These are phyloP conservation scores for Ia io DNA, from an alignment of 2,113 vertebrate species.

Conservation along the genomic window DNA sequence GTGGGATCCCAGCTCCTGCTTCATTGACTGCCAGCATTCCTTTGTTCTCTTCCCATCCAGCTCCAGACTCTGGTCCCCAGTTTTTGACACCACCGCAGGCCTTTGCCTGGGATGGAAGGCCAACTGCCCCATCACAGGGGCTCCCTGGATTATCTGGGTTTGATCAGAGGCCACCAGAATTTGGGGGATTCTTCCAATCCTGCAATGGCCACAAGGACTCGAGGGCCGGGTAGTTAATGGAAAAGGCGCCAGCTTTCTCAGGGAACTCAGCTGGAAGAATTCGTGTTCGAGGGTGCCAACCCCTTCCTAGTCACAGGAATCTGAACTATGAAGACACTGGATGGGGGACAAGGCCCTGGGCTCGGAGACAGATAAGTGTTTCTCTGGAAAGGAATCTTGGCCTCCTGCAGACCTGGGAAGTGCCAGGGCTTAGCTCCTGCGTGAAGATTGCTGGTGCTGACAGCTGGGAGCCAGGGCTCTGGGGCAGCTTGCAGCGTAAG, in stretches of 20 bases:
- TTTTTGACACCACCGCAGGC: neutral
- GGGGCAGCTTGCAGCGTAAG: neutral
- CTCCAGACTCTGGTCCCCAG: neutral
- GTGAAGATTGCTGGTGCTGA: slow-evolving; percentile 16
- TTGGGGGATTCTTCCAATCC: neutral
- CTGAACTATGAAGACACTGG: slow-evolving; percentile 3
- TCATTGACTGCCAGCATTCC: neutral
- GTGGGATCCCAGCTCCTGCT: neutral
- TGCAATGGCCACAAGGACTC: neutral
- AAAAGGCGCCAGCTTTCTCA: neutral
- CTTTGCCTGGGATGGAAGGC: neutral
- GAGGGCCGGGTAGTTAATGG: neutral
- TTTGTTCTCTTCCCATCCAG: neutral
- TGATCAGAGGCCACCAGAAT: neutral
- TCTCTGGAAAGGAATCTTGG: slow-evolving; percentile 58
- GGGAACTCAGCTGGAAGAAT: neutral
- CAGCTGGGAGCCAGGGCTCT: neutral
- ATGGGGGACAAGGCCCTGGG: neutral
- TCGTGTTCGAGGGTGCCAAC: accelerated
- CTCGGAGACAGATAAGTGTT: slow-evolving; percentile 28
- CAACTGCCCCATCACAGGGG: neutral
- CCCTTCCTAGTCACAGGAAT: slow-evolving; percentile 38
- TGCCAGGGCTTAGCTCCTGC: slow-evolving; percentile 54
- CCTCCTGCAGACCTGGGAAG: neutral
- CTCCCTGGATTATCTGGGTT: neutral